A percentile compares a stretch with the other conserved stretches of the same genome.
Evolutionary conservation across 2,888 invertebrate species (phyloP).

Genomic region (Caenorhabditis uteleia): DNA sequence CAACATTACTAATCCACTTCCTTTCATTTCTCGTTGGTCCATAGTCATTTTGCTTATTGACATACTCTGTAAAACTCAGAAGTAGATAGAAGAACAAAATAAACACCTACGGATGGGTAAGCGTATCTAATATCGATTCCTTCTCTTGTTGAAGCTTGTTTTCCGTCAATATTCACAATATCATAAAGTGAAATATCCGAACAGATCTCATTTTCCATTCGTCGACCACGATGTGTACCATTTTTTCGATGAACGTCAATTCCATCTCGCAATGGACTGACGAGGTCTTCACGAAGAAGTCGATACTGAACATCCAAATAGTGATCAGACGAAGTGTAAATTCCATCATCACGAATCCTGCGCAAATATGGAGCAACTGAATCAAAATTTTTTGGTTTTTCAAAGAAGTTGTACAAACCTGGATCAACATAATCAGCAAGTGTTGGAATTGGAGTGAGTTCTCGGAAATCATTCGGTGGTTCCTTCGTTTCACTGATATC

Average conservation of each 20-base stretch:
- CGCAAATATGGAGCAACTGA: constrained; percentile 72
- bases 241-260: constrained; percentile 69
- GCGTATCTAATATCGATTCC: constrained; percentile 39
- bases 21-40: neutral
- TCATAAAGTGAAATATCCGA: constrained; percentile 33
- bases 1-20: constrained; percentile 75
- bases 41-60: neutral
- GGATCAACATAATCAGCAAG: constrained; percentile 67
- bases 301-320: constrained; percentile 84
- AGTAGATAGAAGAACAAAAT: constrained; percentile 4
- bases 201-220: constrained; percentile 2
- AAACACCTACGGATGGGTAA: constrained; percentile 17
- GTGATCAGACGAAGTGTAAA: constrained; percentile 77
- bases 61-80: constrained; percentile 6
- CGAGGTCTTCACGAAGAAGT: constrained; percentile 82
- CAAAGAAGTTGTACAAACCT: neutral
- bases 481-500: constrained; percentile 23
- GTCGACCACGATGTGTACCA: constrained; percentile 15
- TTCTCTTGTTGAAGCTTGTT: constrained; percentile 34
- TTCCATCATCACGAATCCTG: constrained; percentile 76
- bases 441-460: constrained; percentile 69
- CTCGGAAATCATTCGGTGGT: constrained; percentile 72
- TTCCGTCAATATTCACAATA: constrained; percentile 32
- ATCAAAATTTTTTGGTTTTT: neutral
- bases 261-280: constrained; percentile 79